Percentiles rank a stretch among this genome's conserved stretches.
These are phyloP conservation scores for Atopsyche davidsoni DNA, from an alignment of 1,140 invertebrate genomes.

Conservation along the genomic window DNA sequence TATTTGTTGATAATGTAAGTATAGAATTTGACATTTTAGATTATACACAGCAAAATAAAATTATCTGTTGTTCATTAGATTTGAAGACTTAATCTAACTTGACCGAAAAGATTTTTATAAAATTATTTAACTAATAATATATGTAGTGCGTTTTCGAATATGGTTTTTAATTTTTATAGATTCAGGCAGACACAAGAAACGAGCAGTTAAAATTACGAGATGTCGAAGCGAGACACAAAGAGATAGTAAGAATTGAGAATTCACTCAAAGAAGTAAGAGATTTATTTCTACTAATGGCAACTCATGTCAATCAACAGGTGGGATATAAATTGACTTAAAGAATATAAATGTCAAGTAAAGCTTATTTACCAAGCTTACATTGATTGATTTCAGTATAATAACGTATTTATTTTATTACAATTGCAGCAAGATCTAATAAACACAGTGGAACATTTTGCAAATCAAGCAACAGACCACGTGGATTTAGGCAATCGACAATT, in stretches of 20 bases:
- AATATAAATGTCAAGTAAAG: not conserved
- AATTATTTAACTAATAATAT: not conserved
- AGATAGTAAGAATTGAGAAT: slow-evolving; percentile 78
- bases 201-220: slow-evolving; percentile 76
- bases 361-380: slow-evolving; percentile 3
- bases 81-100: not conserved
- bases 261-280: slow-evolving; percentile 74
- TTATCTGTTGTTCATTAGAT: too few species aligned
- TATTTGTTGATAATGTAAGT: slow-evolving; percentile 60
- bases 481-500: slow-evolving; percentile 50
- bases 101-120: too few species aligned
- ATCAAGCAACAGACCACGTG: slow-evolving; percentile 58
- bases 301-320: slow-evolving; percentile 68
- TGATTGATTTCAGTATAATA: not conserved
- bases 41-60: not conserved
- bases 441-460: slow-evolving; percentile 65
- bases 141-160: not conserved
- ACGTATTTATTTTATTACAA: slow-evolving; percentile 16
- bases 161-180: slow-evolving; percentile 48
- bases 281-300: slow-evolving; percentile 75
- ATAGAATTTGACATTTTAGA: slow-evolving; percentile 14
- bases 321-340: slow-evolving; percentile 11
- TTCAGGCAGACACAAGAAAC: slow-evolving; percentile 72
- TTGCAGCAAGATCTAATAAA: slow-evolving; percentile 64
- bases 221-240: slow-evolving; percentile 74